Percentiles rank a stretch among this genome's conserved stretches.
phyloP scores from a whole-genome alignment of 1,140 invertebrate species.

The Papilio aristodemus region DNA sequence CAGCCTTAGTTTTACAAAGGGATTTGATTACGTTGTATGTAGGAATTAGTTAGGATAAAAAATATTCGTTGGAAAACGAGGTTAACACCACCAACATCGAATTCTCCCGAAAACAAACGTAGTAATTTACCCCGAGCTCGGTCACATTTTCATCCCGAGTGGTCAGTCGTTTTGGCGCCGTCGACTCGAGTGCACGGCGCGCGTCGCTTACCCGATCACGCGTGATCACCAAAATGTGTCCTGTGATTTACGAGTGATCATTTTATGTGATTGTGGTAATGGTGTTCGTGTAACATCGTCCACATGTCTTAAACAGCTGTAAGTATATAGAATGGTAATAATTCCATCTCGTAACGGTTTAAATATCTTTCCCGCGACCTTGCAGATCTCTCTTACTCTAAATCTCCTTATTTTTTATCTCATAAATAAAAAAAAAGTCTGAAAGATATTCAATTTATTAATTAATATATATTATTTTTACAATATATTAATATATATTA shows the following conservation, averaged over 20 bases:
- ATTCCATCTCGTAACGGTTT: not conserved
- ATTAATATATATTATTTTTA: too few relatives aligned
- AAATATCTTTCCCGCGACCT: not conserved
- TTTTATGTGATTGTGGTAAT: conserved; percentile 6
- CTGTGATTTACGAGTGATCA: conserved; percentile 8
- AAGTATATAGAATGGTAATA: not conserved
- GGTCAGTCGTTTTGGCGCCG: conserved; percentile 11
- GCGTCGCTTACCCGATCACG: not conserved
- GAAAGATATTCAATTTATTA: not conserved
- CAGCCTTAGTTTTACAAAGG: too few relatives aligned
- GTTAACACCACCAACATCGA: not conserved
- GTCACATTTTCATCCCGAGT: not conserved
- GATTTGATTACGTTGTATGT: too few relatives aligned
- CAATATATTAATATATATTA: too few relatives aligned
- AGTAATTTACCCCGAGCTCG: not conserved
- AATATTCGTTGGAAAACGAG: not conserved
- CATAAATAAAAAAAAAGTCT: not conserved
- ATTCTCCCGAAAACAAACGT: conserved; percentile 4
- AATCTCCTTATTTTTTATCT: not conserved
- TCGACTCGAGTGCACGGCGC: not conserved
- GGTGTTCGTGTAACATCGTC: not conserved
- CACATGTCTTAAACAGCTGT: not conserved
- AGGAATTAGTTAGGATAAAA: not conserved
- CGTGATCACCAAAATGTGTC: not conserved
- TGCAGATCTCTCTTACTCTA: not conserved